Conservation (phyloP, 2,113 vertebrate species). For the Boulengerochromis microlepis region DNA sequence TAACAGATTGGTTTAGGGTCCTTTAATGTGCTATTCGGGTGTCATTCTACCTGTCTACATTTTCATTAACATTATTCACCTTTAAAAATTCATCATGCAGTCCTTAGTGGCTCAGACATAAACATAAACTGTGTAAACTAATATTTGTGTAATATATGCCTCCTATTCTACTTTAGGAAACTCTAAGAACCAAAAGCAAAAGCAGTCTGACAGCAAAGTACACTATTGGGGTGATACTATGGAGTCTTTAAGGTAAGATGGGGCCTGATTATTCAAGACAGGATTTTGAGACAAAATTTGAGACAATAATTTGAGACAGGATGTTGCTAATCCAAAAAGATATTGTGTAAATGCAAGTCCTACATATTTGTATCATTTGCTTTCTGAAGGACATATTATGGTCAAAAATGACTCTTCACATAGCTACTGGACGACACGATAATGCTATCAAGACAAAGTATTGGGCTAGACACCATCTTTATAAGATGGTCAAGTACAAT, state of each 20-base stretch:
- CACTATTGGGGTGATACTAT: background rate
- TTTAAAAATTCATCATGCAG: background rate
- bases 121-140: background rate
- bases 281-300: background rate
- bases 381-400: background rate
- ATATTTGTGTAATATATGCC: background rate
- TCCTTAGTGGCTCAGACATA: background rate
- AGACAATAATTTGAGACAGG: background rate
- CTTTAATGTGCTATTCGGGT: background rate
- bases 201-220: background rate
- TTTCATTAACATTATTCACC: background rate
- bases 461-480: background rate
- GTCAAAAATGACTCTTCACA: background rate
- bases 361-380: background rate
- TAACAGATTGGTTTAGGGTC: fast-evolving
- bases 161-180: background rate
- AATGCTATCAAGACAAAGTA: background rate
- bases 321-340: background rate
- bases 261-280: background rate
- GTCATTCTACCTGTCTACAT: fast-evolving
- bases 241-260: background rate
- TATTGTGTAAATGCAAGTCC: background rate
- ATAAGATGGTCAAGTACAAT: background rate
- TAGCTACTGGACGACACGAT: fast-evolving
- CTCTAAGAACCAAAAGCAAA: background rate